Base-by-base conservation (phyloP, 2,888 invertebrate species). In the Rhingia rostrata region DNA sequence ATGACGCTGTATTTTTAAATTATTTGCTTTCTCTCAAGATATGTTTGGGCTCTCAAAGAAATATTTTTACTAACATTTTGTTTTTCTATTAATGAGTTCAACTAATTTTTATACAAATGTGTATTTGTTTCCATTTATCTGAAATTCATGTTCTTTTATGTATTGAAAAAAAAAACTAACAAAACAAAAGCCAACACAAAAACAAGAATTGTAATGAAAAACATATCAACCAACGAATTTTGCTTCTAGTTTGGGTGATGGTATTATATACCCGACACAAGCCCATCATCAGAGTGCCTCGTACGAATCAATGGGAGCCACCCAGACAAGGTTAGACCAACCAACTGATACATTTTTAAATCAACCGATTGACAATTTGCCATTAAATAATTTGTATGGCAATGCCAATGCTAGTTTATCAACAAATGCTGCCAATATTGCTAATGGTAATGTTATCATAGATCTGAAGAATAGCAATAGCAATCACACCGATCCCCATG, bases 281-380 rank as follows among this genome's bases (percentile, higher is more conserved):
- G 94, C 94, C 91, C 93, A 93, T 90, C 93, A 93, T 90, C 95
- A 95, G 92, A 92, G 93, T 91, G 93, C 93, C 92, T 93, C 93
- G 90, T 97, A 97, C 94, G 95, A 97, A 93, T 96, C 97, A 89
- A 97, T 97, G 97, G 97, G 96, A 93, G 95, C 94, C 92, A 96
- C 95, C 92, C 94, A 94, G 92, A 94, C 95, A 93, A 96, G 96
- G 95, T 95, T 94, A 95, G 95, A 94, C 86, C 89, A 90, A 86
- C 87, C 90, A 81, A 90, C 90, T 88, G 90, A 91, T 89, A 91
- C 89, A 88, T 89, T 91, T 88, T 90, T 91, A 88, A 87, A 86
- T 86, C 80, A 84, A 70, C 74, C 80, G 70, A 86, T 79, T 72
- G 89, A 88, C 87, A 88, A 87, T 87, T 87, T 86, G 54, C 87